Evolutionary conservation across 2,113 vertebrate genomes (phyloP), one percentile per base, ranked within the genome.

Genomic region (Scopus umbretta): DNA sequence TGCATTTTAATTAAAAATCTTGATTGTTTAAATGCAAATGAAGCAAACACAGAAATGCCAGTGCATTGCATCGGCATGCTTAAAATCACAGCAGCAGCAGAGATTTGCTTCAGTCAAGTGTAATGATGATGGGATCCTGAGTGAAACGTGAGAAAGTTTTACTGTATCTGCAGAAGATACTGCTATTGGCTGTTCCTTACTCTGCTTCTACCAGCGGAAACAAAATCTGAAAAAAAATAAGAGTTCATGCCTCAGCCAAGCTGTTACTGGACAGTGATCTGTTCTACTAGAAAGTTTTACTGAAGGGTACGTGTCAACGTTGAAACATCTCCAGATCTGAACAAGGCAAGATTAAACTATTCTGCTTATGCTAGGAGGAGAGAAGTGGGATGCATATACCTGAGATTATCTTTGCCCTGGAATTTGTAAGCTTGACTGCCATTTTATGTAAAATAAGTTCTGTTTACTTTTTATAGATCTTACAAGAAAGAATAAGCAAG

Each of bases 11-110:
- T 97, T 96, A 96, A 96, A 97, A 76, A 36, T n/a, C 67, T 73
- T 68, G 81, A 92, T 96, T 90, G 91, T 96, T 96, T 95, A 90
- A 96, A 96, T 97, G 91, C 93, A 96, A 96, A 94, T 95, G 93
- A 97, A 91, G 84, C 74, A 25, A 83, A 58, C 47, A 50, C 42
- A 80, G 86, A 59, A 67, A 88, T 78, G 93, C 63, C 92, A 76
- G 50, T 7, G 52, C 68, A 4, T 49, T 66, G 79, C 79, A 23
- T 38, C 4, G 2, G 63, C n/a, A 13, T 27, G 55, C 80, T 70
- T 71, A 36, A 80, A 83, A 84, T 50, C 76, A 56, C 62, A 21
- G 66, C 11, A 8, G 62, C 53, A 43, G 56, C 80, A 36, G n/a
- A 32, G 68, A 15, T 52, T 27, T 79, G 26, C 47, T 7, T 72